Percentiles rank a stretch among this genome's conserved stretches.
Evolutionary conservation across 2,797 vertebrate species (phyloP).

Genomic region (Hydrolagus colliei): DNA sequence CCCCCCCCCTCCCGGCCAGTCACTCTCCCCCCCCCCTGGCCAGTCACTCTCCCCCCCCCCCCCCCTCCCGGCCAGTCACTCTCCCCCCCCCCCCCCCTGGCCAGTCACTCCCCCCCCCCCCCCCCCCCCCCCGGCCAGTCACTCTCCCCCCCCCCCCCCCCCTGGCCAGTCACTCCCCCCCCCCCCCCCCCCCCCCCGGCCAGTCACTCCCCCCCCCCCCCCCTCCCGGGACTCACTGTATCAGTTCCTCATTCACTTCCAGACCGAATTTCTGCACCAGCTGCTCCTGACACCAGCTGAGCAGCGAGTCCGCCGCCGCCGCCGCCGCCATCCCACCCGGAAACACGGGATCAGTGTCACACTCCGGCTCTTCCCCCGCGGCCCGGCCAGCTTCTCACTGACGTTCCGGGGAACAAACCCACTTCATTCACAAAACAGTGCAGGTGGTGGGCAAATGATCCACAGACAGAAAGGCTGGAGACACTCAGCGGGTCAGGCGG

Average conservation of each 20-base stretch:
- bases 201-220: neutral
- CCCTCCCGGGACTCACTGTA: constrained; percentile 60
- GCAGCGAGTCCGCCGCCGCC: constrained; percentile 46
- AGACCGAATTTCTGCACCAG: constrained; percentile 68
- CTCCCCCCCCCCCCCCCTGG: too few species aligned
- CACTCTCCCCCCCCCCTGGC: too few species aligned
- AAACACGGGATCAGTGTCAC: neutral
- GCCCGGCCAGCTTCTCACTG: neutral
- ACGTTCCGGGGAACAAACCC: neutral
- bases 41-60: too few species aligned
- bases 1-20: too few species aligned
- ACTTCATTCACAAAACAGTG: neutral
- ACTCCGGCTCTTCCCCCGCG: neutral
- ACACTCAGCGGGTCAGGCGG: neutral
- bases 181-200: neutral
- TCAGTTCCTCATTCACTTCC: constrained; percentile 82
- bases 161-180: too few species aligned
- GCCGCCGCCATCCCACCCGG: neutral
- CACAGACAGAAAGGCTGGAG: neutral
- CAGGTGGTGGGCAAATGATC: neutral
- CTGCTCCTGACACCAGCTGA: constrained; percentile 72
- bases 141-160: too few species aligned
- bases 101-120: too few species aligned
- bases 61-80: too few species aligned
- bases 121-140: too few species aligned